Conservation (phyloP, 2,888 invertebrate species). For the Hemistola chrysoprasaria region DNA sequence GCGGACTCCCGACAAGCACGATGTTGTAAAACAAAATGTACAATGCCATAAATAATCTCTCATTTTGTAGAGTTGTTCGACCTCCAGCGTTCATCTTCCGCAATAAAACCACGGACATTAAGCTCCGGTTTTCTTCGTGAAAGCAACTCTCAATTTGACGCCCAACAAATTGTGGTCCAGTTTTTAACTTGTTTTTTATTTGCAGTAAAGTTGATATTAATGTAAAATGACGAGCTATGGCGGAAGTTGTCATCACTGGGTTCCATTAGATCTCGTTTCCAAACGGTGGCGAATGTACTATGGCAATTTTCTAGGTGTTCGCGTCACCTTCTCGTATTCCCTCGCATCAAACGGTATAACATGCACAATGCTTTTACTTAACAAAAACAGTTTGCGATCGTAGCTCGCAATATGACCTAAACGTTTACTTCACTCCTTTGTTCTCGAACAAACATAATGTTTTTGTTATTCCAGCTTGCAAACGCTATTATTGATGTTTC, state of each 20-base stretch:
- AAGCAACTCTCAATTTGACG: slow-evolving; percentile 27
- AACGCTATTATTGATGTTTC: slow-evolving; percentile 38
- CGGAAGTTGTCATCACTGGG: slow-evolving; percentile 26
- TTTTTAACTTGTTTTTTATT: slow-evolving; percentile 29
- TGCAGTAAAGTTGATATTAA: slow-evolving; percentile 26
- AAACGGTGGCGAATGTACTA: slow-evolving; percentile 21
- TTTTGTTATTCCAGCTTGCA: slow-evolving; percentile 31
- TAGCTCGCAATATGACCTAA: slow-evolving; percentile 41
- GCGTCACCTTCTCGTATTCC: slow-evolving; percentile 37
- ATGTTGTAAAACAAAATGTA: slow-evolving; percentile 15
- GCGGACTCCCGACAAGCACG: slow-evolving; percentile 11
- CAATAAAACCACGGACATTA: slow-evolving; percentile 27
- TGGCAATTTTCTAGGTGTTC: slow-evolving; percentile 32
- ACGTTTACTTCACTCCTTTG: slow-evolving; percentile 41
- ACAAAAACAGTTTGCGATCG: slow-evolving; percentile 47
- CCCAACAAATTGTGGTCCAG: slow-evolving; percentile 30
- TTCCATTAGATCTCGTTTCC: slow-evolving; percentile 27
- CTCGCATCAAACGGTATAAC: slow-evolving; percentile 40
- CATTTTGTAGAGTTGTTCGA: slow-evolving; percentile 23
- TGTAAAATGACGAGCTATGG: slow-evolving; percentile 19
- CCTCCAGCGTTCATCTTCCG: slow-evolving; percentile 21
- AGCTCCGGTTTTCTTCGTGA: slow-evolving; percentile 25
- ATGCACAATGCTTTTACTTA: slow-evolving; percentile 34
- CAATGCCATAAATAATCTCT: slow-evolving; percentile 19
- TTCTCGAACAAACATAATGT: slow-evolving; percentile 28